Percentiles rank a stretch among this genome's conserved stretches.
Conservation (phyloP, 2,113 vertebrate genomes). For the Scolopax mira region DNA sequence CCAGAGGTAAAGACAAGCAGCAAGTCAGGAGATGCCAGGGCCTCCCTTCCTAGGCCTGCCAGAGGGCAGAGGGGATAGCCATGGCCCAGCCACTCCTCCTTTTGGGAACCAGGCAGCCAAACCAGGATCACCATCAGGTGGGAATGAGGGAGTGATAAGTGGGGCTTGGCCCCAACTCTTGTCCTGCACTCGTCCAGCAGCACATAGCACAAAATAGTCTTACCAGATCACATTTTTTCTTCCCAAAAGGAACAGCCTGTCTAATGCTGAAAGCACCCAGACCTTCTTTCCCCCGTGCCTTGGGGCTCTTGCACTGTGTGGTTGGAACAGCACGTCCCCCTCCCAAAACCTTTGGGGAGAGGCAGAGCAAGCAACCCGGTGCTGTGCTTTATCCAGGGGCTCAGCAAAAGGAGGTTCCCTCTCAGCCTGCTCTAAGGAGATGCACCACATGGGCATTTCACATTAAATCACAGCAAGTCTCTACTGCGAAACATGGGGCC, state of each 20-base stretch:
- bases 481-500: accelerated
- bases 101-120: not conserved
- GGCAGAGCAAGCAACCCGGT: not conserved
- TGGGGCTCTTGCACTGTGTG: not conserved
- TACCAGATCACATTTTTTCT: not conserved
- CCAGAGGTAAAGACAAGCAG: not conserved
- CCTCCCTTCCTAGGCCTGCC: not conserved
- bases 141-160: not conserved
- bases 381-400: not conserved
- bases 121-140: not conserved
- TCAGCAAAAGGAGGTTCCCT: not conserved
- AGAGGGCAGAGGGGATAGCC: not conserved
- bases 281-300: not conserved
- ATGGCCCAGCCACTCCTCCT: accelerated
- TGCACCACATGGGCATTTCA: not conserved
- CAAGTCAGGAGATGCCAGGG: not conserved
- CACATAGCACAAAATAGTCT: not conserved
- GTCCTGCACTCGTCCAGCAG: not conserved
- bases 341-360: not conserved
- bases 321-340: not conserved
- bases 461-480: not conserved
- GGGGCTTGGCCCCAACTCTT: not conserved
- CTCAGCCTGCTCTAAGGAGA: not conserved
- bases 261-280: not conserved
- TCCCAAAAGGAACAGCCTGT: not conserved